phyloP scores from a whole-genome alignment of 53 echinoderm and acorn worm species.

The Temnopleurus reevesii region DNA sequence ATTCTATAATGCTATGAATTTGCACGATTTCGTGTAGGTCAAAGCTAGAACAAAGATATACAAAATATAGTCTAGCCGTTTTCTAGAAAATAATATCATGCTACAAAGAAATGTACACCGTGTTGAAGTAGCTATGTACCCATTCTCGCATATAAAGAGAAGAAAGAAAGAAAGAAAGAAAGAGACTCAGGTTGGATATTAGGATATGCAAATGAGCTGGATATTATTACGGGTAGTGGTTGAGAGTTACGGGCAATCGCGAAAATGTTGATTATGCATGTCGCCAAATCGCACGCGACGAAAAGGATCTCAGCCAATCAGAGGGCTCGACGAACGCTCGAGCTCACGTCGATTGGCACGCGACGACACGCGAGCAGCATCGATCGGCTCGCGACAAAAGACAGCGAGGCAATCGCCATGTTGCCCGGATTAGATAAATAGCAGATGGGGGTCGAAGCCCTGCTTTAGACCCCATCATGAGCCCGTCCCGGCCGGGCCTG shows the following conservation, averaged over 20 bases:
- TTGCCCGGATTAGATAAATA: conserved; percentile 55
- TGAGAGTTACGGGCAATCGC: conserved; percentile 25
- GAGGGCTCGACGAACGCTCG: neutral
- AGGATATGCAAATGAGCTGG: conserved; percentile 38
- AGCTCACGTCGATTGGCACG: conserved; percentile 34
- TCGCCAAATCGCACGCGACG: conserved; percentile 34
- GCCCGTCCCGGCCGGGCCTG: conserved; percentile 43
- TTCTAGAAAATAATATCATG: too few species aligned
- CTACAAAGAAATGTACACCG: conserved; percentile 3
- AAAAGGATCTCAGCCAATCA: conserved; percentile 35
- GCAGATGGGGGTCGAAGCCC: conserved; percentile 40
- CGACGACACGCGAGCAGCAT: conserved; percentile 48
- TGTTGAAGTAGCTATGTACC: neutral
- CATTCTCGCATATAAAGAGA: neutral
- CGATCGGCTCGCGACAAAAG: conserved; percentile 42
- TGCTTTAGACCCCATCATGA: conserved; percentile 56
- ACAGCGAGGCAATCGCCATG: conserved; percentile 40
- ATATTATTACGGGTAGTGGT: conserved; percentile 40
- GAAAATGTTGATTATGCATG: neutral
- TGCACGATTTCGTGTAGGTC: too few species aligned
- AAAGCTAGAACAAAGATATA: too few species aligned
- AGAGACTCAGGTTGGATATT: conserved; percentile 25
- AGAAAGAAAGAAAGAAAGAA: conserved; percentile 14
- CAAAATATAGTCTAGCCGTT: too few species aligned
- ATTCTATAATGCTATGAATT: too few species aligned